Percentiles rank a stretch among this genome's conserved stretches.
phyloP scores from a whole-genome alignment of 2,113 vertebrate genomes.

The Cebidichthys violaceus region DNA sequence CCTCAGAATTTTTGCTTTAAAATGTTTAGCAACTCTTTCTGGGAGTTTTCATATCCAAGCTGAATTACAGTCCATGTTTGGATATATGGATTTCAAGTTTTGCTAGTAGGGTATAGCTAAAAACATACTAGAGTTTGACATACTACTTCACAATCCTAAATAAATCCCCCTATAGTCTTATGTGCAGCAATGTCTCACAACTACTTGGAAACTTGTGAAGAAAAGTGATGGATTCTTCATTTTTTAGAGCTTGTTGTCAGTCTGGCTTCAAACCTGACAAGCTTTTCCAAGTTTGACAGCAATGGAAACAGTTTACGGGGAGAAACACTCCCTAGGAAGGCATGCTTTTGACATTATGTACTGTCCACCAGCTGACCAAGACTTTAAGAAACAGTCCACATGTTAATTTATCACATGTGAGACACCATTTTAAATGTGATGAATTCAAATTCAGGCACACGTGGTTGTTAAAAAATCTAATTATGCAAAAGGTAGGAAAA shows the following conservation, averaged over 20 bases:
- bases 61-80: conserved; percentile 1
- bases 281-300: conserved; percentile 47
- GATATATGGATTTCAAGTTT: conserved; percentile 22
- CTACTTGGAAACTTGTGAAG: conserved; percentile 35
- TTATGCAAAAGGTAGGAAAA: neutral
- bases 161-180: conserved; percentile 21
- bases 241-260: conserved; percentile 54
- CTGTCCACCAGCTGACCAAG: conserved; percentile 20
- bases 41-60: conserved; percentile 1
- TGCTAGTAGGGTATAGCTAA: conserved; percentile 5
- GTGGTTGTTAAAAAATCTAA: neutral
- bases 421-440: neutral
- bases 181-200: conserved; percentile 47
- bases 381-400: conserved; percentile 1
- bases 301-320: conserved; percentile 39
- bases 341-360: conserved; percentile 54
- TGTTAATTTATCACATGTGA: neutral
- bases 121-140: conserved; percentile 5
- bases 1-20: neutral
- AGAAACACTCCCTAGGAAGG: conserved; percentile 38
- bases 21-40: neutral
- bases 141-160: conserved; percentile 18
- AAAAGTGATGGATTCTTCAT: conserved; percentile 49
- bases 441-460: neutral
- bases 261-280: conserved; percentile 40